Conservation (phyloP, 53 echinoderm and acorn worm species). For the Luidia sarsii region DNA sequence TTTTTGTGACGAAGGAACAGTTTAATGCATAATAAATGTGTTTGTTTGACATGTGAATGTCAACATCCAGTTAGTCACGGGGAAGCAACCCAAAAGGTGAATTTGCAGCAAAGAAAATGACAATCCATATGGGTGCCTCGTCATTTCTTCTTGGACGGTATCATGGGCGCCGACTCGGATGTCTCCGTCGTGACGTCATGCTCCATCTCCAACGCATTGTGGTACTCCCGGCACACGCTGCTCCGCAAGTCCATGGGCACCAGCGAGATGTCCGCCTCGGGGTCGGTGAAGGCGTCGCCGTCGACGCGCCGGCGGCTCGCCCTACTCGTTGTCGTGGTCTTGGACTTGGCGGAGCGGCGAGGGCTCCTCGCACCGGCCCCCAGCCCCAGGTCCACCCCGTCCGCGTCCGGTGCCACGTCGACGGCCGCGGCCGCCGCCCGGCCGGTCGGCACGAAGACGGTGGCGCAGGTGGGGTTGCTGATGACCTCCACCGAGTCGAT, state of each 20-base stretch:
- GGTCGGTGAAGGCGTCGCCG: constrained; percentile 37
- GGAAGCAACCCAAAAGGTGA: too few relatives aligned
- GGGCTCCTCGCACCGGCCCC: constrained; percentile 7
- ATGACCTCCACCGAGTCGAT: constrained; percentile 76
- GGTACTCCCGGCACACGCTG: constrained; percentile 12
- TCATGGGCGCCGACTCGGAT: constrained; percentile 56
- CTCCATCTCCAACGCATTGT: constrained; percentile 32
- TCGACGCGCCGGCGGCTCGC: too few relatives aligned
- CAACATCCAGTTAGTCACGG: too few relatives aligned
- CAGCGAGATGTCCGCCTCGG: constrained; percentile 36
- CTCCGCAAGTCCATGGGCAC: constrained; percentile 30
- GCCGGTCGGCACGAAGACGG: constrained; percentile 17
- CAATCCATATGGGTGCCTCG: too few relatives aligned
- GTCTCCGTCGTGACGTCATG: constrained; percentile 41
- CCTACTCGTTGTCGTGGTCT: constrained; percentile 3
- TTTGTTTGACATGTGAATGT: too few relatives aligned
- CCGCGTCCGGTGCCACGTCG: constrained; percentile 25
- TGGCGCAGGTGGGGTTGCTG: constrained; percentile 61
- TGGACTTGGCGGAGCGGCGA: neutral
- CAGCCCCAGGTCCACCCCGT: constrained; percentile 42
- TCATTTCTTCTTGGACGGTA: constrained; percentile 36
- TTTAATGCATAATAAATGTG: too few relatives aligned
- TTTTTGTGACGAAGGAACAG: too few relatives aligned
- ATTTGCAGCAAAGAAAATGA: too few relatives aligned
- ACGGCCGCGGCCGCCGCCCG: neutral